A percentile compares a stretch with the other conserved stretches of the same genome.
These are phyloP conservation scores for Choristoneura rosaceana DNA, from an alignment of 2,888 invertebrate species.

Conservation along the genomic window DNA sequence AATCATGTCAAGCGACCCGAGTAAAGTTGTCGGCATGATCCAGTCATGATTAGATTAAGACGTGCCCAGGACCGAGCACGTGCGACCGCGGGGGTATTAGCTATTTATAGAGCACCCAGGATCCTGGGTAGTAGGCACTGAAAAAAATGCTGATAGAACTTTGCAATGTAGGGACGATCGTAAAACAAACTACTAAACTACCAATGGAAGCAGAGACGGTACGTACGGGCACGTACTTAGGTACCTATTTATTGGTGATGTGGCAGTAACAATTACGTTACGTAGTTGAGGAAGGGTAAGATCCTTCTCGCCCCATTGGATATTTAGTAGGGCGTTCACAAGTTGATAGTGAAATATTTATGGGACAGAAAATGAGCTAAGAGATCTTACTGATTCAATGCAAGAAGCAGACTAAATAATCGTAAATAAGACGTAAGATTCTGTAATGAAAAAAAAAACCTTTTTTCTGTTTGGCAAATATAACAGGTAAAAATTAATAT, in stretches of 20 bases:
- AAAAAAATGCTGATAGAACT: constrained; percentile 32
- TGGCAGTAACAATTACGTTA: background rate
- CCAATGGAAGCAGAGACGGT: background rate
- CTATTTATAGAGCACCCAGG: constrained; percentile 26
- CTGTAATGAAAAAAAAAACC: too few species aligned
- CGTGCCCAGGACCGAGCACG: constrained; percentile 8
- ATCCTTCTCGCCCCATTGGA: constrained; percentile 1
- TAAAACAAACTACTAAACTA: constrained; percentile 10
- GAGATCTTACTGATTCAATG: background rate
- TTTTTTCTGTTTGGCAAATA: too few species aligned
- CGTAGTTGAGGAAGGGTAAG: constrained; percentile 3
- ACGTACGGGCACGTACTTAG: background rate
- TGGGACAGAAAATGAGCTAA: background rate
- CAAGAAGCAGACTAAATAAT: too few species aligned
- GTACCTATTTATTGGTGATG: background rate
- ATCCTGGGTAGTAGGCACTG: background rate
- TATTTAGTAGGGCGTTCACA: constrained; percentile 1
- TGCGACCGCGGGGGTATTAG: constrained; percentile 30
- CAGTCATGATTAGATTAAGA: constrained; percentile 36
- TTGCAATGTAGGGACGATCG: constrained; percentile 16
- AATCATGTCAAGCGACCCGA: constrained; percentile 25
- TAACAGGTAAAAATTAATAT: too few species aligned
- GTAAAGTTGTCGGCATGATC: constrained; percentile 23
- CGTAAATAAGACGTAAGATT: too few species aligned
- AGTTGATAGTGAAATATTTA: constrained; percentile 2